Percentiles rank a stretch among this genome's conserved stretches.
These are phyloP conservation scores for Chondrosia reniformis DNA, from an alignment of 37 sponge, comb jelly and placozoan genomes.

Conservation along the genomic window DNA sequence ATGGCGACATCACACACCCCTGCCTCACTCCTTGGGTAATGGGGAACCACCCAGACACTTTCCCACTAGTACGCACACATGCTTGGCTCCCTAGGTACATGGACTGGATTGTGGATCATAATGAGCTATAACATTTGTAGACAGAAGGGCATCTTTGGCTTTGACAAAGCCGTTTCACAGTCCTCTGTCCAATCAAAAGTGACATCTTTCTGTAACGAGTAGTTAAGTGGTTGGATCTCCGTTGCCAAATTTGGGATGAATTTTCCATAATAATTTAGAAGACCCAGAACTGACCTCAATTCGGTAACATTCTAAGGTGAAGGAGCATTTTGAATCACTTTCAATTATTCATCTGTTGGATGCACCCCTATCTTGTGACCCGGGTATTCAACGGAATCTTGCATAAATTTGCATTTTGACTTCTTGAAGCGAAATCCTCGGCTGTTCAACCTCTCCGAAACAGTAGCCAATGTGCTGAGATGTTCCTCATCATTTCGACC, in stretches of 20 bases:
- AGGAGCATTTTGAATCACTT: constrained; percentile 22
- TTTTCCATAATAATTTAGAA: constrained; percentile 30
- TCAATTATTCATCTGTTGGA: constrained; percentile 9
- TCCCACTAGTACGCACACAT: too few species aligned
- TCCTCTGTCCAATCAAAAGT: neutral
- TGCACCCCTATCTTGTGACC: constrained; percentile 28
- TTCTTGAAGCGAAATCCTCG: constrained; percentile 19
- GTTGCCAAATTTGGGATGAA: constrained; percentile 28
- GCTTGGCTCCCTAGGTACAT: too few species aligned
- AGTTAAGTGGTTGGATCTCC: constrained; percentile 12
- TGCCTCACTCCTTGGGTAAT: too few species aligned
- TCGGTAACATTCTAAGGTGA: constrained; percentile 15
- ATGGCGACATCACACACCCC: too few species aligned
- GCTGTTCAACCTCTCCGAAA: neutral
- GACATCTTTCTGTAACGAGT: neutral
- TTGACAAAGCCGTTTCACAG: neutral
- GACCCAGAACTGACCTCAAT: constrained; percentile 30
- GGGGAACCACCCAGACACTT: too few species aligned
- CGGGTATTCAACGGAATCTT: constrained; percentile 16
- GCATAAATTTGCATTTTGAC: constrained; percentile 11
- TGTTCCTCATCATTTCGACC: constrained; percentile 25
- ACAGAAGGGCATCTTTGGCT: constrained; percentile 23
- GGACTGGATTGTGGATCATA: too few species aligned
- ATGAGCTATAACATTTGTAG: constrained; percentile 18
- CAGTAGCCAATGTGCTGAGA: neutral